Evolutionary conservation across 2,888 invertebrate genomes (phyloP).

Genomic region (Serrognathus titanus): DNA sequence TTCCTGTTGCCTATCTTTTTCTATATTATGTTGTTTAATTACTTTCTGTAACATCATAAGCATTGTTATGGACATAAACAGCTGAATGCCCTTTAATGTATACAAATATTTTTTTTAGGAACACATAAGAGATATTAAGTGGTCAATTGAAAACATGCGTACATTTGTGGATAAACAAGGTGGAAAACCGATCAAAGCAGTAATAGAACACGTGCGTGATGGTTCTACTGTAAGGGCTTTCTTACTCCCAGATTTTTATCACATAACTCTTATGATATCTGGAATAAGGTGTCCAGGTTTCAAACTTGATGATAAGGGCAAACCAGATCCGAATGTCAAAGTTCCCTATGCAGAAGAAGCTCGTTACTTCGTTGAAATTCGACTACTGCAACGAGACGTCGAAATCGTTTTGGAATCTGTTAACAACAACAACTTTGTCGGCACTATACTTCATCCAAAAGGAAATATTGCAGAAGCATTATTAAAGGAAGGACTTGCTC

Average conservation of each 20-base stretch:
- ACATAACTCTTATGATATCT: constrained; percentile 92
- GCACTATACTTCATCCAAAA: constrained; percentile 87
- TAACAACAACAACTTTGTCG: constrained; percentile 90
- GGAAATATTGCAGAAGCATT: constrained; percentile 93
- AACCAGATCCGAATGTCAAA: constrained; percentile 63
- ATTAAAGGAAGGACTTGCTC: constrained; percentile 80
- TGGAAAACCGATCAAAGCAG: constrained; percentile 83
- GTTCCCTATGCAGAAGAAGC: constrained; percentile 85
- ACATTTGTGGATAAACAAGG: constrained; percentile 80
- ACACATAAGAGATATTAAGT: constrained; percentile 83
- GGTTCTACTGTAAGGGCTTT: constrained; percentile 93
- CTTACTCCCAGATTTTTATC: constrained; percentile 84
- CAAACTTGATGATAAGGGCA: constrained; percentile 71
- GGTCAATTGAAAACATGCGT: constrained; percentile 77
- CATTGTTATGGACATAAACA: no score
- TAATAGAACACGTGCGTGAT: constrained; percentile 96
- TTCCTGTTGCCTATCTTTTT: no score
- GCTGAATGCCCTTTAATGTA: not conserved
- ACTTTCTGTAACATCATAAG: no score
- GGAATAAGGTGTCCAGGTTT: constrained; percentile 86
- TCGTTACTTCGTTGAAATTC: constrained; percentile 86
- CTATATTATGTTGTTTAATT: no score
- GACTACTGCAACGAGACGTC: constrained; percentile 87
- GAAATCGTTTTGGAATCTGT: constrained; percentile 88
- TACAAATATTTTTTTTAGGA: constrained; percentile 46